These are phyloP conservation scores for Parascotia fuliginaria DNA, from an alignment of 2,888 invertebrate genomes.

Conservation along the genomic window DNA sequence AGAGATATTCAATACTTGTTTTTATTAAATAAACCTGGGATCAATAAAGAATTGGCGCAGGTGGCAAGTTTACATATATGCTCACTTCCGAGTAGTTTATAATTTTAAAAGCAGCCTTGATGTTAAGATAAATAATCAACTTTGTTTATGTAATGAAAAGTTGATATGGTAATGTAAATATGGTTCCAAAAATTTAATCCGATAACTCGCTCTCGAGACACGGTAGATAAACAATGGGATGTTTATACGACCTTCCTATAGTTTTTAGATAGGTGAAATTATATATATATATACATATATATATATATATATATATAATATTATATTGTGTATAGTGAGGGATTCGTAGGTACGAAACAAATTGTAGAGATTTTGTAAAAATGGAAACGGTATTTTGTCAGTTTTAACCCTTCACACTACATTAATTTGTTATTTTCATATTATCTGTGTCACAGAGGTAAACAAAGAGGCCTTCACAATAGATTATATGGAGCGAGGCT, in stretches of 20 bases:
- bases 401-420: constrained; percentile 10
- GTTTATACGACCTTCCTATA: constrained; percentile 21
- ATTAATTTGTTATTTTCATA: constrained; percentile 22
- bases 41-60: too few species aligned
- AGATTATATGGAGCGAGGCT: constrained; percentile 8
- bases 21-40: too few species aligned
- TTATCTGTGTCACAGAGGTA: constrained; percentile 22
- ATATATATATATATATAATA: too few species aligned
- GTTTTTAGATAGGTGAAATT: not conserved
- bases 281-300: too few species aligned
- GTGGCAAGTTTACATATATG: too few species aligned
- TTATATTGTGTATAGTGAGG: too few species aligned
- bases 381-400: not conserved
- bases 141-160: constrained; percentile 15
- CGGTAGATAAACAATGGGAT: constrained; percentile 22
- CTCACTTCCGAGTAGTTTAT: too few species aligned
- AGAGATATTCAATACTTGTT: too few species aligned
- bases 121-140: constrained; percentile 22
- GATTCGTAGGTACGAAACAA: too few species aligned
- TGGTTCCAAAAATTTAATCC: constrained; percentile 20
- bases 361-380: not conserved
- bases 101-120: not conserved
- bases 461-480: constrained; percentile 22
- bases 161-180: constrained; percentile 17
- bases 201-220: constrained; percentile 13